Evolutionary conservation across 2,113 vertebrate genomes (phyloP), one percentile per base, ranked within the genome.

Genomic region (Aphyosemion australe): DNA sequence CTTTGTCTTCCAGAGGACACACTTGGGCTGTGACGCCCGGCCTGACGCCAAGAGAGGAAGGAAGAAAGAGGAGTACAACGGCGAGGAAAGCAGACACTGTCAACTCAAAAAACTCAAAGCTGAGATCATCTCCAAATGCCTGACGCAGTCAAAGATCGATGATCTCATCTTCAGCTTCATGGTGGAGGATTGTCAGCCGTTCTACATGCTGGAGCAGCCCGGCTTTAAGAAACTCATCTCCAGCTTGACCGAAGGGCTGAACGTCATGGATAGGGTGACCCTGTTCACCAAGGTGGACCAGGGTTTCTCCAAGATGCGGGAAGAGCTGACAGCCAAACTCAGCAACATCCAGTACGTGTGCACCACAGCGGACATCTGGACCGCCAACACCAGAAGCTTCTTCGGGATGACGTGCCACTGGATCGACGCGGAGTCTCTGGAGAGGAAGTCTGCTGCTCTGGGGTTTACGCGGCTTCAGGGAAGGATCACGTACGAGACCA

Each of bases 331-430:
- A 77, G 18, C 67, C 0, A 91, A 90, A n/a, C 87, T 93, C 15
- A 45, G 64, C 47, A 42, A 3, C 51, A 19, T 91, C 64, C 86
- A 90, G 77, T 89, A 90, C 18, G 85, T 90, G 65, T 93, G 91
- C 88, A 92, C 89, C 69, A 92, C 89, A 1, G 90, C 89, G 0
- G 90, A 91, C 79, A 62, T 90, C 69, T 92, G 91, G 90, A 88
- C 86, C 0, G 84, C 86, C 66, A 74, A 80, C 74, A 80, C 37
- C 80, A 78, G 86, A 11, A 91, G 87, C 80, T 91, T 88, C 74
- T 91, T 92, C 3, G 90, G 87, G 47, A 90, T 91, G 89, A 92
- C 91, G 4, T 92, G 90, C 31, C 89, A 91, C 85, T 92, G 91
- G 90, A 91, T 91, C 6, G 87, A 92, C 12, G 0, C 26, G 0